Conservation (phyloP, 1,140 invertebrate species). For the Eriosoma lanigerum region DNA sequence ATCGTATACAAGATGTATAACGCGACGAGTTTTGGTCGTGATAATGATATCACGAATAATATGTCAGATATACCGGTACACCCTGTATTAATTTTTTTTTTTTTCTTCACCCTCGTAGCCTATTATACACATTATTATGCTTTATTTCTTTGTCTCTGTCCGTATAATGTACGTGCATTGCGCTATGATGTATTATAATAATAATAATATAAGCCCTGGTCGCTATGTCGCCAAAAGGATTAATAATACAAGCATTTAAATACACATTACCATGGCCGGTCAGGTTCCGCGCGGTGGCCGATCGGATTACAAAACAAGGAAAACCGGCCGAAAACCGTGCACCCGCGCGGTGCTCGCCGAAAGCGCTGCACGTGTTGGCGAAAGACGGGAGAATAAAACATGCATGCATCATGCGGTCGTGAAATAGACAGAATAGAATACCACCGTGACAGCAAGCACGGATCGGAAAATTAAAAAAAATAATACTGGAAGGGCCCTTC, state of each 20-base stretch:
- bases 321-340: neutral
- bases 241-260: constrained; percentile 28
- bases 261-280: constrained; percentile 29
- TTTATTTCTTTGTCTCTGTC: too few species aligned
- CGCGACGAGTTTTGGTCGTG: neutral
- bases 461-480: too few species aligned
- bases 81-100: neutral
- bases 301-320: constrained; percentile 46
- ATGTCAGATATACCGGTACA: too few species aligned
- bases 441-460: too few species aligned
- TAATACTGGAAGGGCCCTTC: too few species aligned
- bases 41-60: neutral
- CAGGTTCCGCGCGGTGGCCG: neutral
- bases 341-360: neutral
- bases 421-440: too few species aligned
- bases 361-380: neutral
- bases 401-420: too few species aligned
- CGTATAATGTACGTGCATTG: too few species aligned
- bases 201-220: constrained; percentile 4
- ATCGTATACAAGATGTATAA: neutral
- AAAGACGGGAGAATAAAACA: too few species aligned
- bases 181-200: too few species aligned
- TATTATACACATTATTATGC: too few species aligned
- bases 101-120: neutral
- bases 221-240: constrained; percentile 5